These are phyloP conservation scores for Temnothorax rugatulus DNA, from an alignment of 2,888 invertebrate species.

Conservation along the genomic window DNA sequence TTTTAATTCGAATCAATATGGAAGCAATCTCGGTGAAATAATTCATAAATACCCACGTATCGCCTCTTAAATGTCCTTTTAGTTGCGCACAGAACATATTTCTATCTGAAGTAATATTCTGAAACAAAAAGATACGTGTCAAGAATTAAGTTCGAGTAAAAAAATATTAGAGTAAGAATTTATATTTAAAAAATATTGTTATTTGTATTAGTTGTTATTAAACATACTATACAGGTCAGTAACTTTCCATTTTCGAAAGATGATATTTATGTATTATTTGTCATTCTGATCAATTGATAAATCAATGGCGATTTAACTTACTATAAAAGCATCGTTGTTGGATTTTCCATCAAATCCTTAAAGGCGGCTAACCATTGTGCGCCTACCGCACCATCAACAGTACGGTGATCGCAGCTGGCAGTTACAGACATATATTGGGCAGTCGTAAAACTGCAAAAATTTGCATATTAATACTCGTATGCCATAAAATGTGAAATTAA, in stretches of 20 bases:
- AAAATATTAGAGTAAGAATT: constrained; percentile 2
- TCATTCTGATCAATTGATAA: constrained; percentile 50
- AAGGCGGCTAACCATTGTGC: constrained; percentile 98
- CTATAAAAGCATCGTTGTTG: constrained; percentile 97
- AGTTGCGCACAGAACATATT: not conserved
- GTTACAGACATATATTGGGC: constrained; percentile 95
- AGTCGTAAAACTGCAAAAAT: constrained; percentile 89
- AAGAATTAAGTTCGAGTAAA: not conserved
- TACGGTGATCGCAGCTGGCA: constrained; percentile 98
- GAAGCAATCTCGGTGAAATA: constrained; percentile 1
- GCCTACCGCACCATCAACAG: constrained; percentile 99
- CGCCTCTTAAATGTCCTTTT: constrained; percentile 7
- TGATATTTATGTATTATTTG: constrained; percentile 44
- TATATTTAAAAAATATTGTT: not conserved
- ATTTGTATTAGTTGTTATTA: not conserved
- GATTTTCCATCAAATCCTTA: constrained; percentile 95
- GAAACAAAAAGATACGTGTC: constrained; percentile 40
- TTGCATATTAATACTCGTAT: not conserved
- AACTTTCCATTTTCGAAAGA: not conserved
- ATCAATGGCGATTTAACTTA: constrained; percentile 62
- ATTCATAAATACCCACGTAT: constrained; percentile 22
- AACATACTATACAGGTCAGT: not conserved
- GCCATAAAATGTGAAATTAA: not conserved
- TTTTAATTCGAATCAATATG: constrained; percentile 16
- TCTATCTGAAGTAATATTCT: constrained; percentile 40